phyloP scores from a whole-genome alignment of 2,888 invertebrate genomes.

The Spisula solida region DNA sequence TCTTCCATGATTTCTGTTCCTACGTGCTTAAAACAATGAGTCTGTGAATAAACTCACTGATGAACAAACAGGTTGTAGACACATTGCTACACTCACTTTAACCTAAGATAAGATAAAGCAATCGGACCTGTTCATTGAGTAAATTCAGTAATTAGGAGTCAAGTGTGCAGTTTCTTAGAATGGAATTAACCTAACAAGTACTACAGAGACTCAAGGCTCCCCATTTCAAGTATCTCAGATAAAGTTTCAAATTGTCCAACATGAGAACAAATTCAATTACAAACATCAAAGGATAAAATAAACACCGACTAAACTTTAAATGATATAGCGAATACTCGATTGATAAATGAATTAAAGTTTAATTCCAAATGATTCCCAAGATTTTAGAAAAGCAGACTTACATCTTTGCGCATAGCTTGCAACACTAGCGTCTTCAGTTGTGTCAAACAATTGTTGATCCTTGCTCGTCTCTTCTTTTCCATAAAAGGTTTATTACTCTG shows the following conservation, averaged over 20 bases:
- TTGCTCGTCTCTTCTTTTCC: conserved; percentile 85
- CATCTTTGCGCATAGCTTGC: conserved; percentile 86
- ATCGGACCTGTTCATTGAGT: background rate
- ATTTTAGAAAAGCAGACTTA: conserved; percentile 73
- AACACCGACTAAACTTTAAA: background rate
- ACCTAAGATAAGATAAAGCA: background rate
- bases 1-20: background rate
- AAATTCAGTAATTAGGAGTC: background rate
- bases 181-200: background rate
- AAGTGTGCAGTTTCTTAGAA: background rate
- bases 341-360: background rate
- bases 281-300: background rate
- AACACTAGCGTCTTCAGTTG: conserved; percentile 85
- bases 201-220: background rate
- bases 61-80: background rate
- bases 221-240: background rate
- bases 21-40: background rate
- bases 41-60: background rate
- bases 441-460: conserved; percentile 85
- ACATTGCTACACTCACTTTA: background rate
- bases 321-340: background rate
- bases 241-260: background rate
- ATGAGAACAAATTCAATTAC: background rate
- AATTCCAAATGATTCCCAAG: background rate
- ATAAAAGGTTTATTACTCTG: conserved; percentile 86